Evolutionary conservation across 2,888 invertebrate species (phyloP).

Genomic region (Nomada lathburiana): DNA sequence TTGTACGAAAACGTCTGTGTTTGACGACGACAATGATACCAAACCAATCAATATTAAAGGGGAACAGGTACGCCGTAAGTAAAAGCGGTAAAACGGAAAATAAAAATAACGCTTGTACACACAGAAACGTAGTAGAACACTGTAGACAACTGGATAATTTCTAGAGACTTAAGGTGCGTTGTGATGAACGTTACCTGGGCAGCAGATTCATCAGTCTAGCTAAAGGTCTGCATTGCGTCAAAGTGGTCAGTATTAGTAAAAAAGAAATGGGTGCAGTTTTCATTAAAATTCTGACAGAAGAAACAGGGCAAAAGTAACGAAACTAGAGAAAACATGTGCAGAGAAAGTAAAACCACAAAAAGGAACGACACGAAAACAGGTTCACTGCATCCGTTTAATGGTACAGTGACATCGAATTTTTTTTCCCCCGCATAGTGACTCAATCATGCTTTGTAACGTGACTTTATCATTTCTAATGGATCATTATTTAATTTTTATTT

Average conservation of each 20-base stretch:
- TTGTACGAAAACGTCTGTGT: background rate
- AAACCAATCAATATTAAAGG: slow-evolving; percentile 1
- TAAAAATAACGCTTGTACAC: slow-evolving; percentile 28
- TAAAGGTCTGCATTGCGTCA: slow-evolving; percentile 89
- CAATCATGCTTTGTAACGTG: background rate
- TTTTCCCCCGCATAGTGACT: background rate
- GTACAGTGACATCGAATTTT: background rate
- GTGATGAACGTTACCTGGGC: slow-evolving; percentile 91
- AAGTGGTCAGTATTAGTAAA: slow-evolving; percentile 83
- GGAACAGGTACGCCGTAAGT: too few relatives aligned
- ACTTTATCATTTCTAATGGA: background rate
- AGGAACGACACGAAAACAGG: slow-evolving; percentile 8
- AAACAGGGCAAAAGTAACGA: slow-evolving; percentile 43
- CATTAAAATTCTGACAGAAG: slow-evolving; percentile 59
- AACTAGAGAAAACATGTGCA: slow-evolving; percentile 66
- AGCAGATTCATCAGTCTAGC: slow-evolving; percentile 96
- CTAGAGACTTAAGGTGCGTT: slow-evolving; percentile 82
- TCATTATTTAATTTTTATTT: too few relatives aligned
- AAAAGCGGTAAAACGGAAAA: slow-evolving; percentile 9
- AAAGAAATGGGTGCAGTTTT: slow-evolving; percentile 78
- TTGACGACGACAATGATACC: background rate
- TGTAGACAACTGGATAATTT: slow-evolving; percentile 66
- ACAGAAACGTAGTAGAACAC: slow-evolving; percentile 53
- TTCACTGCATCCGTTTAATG: background rate
- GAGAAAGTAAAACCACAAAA: slow-evolving; percentile 63